These are phyloP conservation scores for Petrosia ficiformis DNA, from an alignment of 37 sponge, comb jelly and placozoan species.

Conservation along the genomic window DNA sequence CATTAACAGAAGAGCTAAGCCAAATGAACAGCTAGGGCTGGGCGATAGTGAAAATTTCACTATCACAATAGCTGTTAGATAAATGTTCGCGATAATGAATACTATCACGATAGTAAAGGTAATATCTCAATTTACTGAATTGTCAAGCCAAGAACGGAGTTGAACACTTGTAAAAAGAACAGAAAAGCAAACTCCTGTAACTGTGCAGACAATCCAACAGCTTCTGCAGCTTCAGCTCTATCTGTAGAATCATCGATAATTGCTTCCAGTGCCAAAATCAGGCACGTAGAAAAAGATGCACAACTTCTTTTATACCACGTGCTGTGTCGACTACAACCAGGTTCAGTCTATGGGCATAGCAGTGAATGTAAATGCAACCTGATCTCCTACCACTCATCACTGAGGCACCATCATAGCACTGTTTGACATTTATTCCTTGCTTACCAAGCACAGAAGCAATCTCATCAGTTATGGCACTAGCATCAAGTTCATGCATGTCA, in stretches of 20 bases:
- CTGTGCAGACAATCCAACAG: conserved; percentile 50
- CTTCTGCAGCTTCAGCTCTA: conserved; percentile 57
- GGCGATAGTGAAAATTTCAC: too few relatives aligned
- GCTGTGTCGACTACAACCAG: conserved; percentile 63
- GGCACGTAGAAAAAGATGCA: conserved; percentile 4
- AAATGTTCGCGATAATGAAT: too few relatives aligned
- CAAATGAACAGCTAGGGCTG: too few relatives aligned
- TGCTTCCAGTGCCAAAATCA: too few relatives aligned
- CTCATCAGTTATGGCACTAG: conserved; percentile 13
- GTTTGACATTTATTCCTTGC: conserved; percentile 20
- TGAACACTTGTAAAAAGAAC: conserved; percentile 32
- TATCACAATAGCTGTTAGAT: too few relatives aligned
- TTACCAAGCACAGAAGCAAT: conserved; percentile 11
- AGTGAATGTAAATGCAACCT: conserved; percentile 38
- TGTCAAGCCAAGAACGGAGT: conserved; percentile 39
- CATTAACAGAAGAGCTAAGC: too few relatives aligned
- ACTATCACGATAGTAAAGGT: too few relatives aligned
- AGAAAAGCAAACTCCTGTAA: conserved; percentile 40
- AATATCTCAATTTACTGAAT: too few relatives aligned
- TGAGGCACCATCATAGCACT: conserved; percentile 53
- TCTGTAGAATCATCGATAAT: conserved; percentile 57
- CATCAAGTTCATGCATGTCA: conserved; percentile 4
- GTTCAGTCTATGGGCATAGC: conserved; percentile 65
- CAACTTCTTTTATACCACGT: too few relatives aligned
- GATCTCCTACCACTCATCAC: conserved; percentile 50